Evolutionary conservation across 2,797 vertebrate species (phyloP), one percentile per base, ranked within the genome.

Genomic region (Rachycentron canadum): DNA sequence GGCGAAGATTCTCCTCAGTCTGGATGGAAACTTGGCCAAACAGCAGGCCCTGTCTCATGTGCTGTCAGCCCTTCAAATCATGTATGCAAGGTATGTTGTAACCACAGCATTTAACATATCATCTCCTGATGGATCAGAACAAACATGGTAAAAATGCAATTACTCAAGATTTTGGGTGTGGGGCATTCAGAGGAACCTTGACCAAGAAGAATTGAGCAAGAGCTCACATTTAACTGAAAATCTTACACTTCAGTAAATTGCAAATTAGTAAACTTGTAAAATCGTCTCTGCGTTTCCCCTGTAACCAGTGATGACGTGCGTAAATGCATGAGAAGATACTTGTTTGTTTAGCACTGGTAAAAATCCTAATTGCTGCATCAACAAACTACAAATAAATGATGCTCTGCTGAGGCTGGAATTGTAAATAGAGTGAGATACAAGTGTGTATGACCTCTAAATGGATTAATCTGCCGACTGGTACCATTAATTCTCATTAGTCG

Each of bases 11-110:
- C 95, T 99, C 32, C 94, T 99, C 5, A 99, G 97, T 0, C 94
- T 99, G 83, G 98, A 99, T 72, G 98, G 98, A 10, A 98, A 96
- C 60, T 90, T 96, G 79, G 96, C 97, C 83, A 99, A 99, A 67
- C 98, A 99, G 88, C 98, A 99, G 90, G 98, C 97, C 0, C 89
- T 99, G 56, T 97, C 97, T 68, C 97, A 99, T 62, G 95, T 99
- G 38, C 94, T 99, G 58, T 97, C 97, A 13, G 97, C 98, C 26
- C 86, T 99, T 26, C 98, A 99, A 84, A 98, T 99, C 89, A 96
- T 97, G 95, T 99, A 99, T 94, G 98, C 98, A 62, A 98, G 98
- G 98, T 99, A 95, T 56, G 94, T 71, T 64, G 45, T 25, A 17
- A 56, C 4, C 47, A 3, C 21, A 21, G 1, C 5, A 23, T 30